Evolutionary conservation across 2,888 invertebrate genomes (phyloP).

Genomic region (Nasonia oneida): DNA sequence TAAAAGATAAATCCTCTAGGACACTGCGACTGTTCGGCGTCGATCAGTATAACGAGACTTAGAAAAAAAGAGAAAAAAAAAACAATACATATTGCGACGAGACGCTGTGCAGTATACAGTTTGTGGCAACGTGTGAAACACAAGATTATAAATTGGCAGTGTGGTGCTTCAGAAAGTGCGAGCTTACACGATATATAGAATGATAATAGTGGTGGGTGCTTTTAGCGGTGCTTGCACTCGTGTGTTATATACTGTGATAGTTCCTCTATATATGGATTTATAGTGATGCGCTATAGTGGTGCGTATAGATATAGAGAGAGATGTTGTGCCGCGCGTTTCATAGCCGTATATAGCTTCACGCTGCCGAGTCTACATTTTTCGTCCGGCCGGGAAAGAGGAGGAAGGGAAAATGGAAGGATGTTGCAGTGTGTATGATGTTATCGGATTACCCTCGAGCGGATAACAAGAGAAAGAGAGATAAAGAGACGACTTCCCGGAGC

Average conservation of each 20-base stretch:
- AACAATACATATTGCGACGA: not conserved
- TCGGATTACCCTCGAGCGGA: conserved; percentile 30
- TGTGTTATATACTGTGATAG: conserved; percentile 31
- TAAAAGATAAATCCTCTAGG: conserved; percentile 14
- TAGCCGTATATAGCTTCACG: not conserved
- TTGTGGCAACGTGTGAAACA: not conserved
- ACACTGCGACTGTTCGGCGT: not conserved
- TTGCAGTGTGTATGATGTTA: not conserved
- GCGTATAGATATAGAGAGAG: not conserved
- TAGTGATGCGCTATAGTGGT: conserved; percentile 44
- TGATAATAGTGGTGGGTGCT: conserved; percentile 70
- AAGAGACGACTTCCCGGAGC: not conserved
- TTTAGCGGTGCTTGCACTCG: conserved; percentile 70
- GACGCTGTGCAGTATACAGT: not conserved
- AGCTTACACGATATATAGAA: conserved; percentile 67
- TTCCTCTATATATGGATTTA: conserved; percentile 42
- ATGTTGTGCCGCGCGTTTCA: conserved; percentile 30
- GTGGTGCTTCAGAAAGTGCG: conserved; percentile 73
- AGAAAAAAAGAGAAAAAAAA: conserved; percentile 6
- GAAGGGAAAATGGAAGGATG: not conserved
- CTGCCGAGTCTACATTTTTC: conserved; percentile 48
- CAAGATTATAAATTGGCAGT: conserved; percentile 52
- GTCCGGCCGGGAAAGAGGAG: not conserved
- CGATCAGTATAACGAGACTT: conserved; percentile 18
- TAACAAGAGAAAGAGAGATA: not conserved